phyloP scores from a whole-genome alignment of 2,888 invertebrate genomes.

The Apotomis turbidana region DNA sequence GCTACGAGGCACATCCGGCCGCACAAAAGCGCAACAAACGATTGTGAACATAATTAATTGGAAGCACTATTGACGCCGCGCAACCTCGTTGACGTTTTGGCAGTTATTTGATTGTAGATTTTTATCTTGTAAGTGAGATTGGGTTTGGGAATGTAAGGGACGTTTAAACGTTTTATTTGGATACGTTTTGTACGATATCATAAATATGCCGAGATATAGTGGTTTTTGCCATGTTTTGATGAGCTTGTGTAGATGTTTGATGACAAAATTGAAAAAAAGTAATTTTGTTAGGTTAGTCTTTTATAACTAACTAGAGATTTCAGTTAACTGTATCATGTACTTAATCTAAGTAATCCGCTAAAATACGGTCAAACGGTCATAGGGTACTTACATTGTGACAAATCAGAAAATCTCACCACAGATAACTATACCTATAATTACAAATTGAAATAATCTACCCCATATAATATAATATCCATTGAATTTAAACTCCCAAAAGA shows the following conservation, averaged over 20 bases:
- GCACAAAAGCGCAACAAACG: slow-evolving; percentile 29
- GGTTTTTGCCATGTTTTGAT: no score
- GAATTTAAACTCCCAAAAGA: slow-evolving; percentile 14
- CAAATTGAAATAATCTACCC: neutral
- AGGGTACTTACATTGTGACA: neutral
- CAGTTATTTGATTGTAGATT: slow-evolving; percentile 38
- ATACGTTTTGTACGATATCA: no score
- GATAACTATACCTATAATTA: no score
- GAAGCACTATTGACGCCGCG: neutral
- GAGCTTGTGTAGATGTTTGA: no score
- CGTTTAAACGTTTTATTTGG: neutral
- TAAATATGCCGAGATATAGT: no score
- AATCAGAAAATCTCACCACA: neutral
- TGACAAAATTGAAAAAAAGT: no score
- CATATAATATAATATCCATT: slow-evolving; percentile 19
- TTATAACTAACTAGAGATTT: no score
- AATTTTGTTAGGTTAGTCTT: no score
- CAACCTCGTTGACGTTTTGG: slow-evolving; percentile 8
- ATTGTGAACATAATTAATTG: slow-evolving; percentile 40
- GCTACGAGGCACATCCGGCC: slow-evolving; percentile 37
- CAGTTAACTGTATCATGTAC: no score
- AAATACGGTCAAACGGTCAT: no score
- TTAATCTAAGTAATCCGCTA: no score
- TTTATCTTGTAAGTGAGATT: slow-evolving; percentile 1
- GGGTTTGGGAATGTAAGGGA: slow-evolving; percentile 1